A percentile compares a stretch with the other conserved stretches of the same genome.
Evolutionary conservation across 2,113 vertebrate species (phyloP).

Genomic region (Limanda limanda): DNA sequence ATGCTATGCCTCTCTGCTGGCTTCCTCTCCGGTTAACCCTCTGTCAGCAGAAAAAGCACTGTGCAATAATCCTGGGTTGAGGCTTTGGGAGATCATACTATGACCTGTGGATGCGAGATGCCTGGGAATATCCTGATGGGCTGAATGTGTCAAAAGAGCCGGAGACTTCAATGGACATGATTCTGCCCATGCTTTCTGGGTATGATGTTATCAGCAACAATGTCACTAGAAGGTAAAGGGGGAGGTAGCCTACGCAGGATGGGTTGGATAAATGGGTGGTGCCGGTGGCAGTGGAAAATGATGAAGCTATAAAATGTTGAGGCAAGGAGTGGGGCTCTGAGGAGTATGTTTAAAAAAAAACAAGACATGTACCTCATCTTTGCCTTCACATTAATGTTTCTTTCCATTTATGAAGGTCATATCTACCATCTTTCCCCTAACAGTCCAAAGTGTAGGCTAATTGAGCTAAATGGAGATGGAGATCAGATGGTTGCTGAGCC

Average conservation of each 20-base stretch:
- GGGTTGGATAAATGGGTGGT: too few species aligned
- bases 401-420: slow-evolving; percentile 44
- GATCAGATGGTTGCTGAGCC: slow-evolving; percentile 29
- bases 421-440: slow-evolving; percentile 20
- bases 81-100: slow-evolving; percentile 7
- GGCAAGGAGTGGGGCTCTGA: too few species aligned
- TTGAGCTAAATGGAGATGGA: slow-evolving; percentile 62
- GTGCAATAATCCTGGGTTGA: slow-evolving; percentile 5
- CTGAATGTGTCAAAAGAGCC: too few species aligned
- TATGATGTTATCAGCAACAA: background rate
- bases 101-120: background rate
- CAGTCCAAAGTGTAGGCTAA: slow-evolving; percentile 55
- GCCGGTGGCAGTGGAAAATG: too few species aligned
- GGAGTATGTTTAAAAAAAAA: too few species aligned
- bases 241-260: background rate
- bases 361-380: background rate
- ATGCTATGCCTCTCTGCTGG: background rate
- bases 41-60: background rate
- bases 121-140: slow-evolving; percentile 12
- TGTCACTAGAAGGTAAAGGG: background rate
- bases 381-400: background rate
- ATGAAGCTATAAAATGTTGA: too few species aligned
- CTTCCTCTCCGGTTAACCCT: slow-evolving; percentile 8
- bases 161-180: too few species aligned
- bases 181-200: background rate